Conservation (phyloP, 2,113 vertebrate species). For the Mellivora capensis region DNA sequence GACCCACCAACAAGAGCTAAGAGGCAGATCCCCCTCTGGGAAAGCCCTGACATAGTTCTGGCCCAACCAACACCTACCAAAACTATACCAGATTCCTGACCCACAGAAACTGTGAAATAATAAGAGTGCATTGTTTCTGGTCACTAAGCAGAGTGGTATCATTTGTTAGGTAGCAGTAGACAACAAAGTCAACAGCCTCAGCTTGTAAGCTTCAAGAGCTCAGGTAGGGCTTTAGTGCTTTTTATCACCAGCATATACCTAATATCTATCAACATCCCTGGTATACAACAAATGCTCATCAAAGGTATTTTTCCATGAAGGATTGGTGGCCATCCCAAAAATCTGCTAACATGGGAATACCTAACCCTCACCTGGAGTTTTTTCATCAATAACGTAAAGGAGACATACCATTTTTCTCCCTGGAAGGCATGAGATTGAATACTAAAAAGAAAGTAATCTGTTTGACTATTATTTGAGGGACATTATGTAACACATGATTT, state of each 20-base stretch:
- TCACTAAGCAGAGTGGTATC: not conserved
- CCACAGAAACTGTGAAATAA: not conserved
- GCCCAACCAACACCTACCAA: not conserved
- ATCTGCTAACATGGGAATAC: not conserved
- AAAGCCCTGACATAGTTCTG: not conserved
- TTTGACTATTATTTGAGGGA: not conserved
- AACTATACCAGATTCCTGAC: not conserved
- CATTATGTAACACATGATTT: not conserved
- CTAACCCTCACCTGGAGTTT: not conserved
- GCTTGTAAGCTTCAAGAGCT: not conserved
- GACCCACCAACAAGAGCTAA: too few relatives aligned
- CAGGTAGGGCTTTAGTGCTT: too few relatives aligned
- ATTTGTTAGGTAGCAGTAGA: not conserved
- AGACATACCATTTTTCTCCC: not conserved
- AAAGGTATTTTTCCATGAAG: not conserved
- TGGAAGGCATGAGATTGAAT: not conserved
- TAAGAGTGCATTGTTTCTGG: not conserved
- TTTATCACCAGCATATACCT: not conserved
- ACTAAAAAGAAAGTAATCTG: not conserved
- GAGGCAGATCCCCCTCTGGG: fast-evolving
- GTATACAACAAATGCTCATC: not conserved
- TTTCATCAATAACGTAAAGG: not conserved
- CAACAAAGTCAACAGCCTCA: not conserved
- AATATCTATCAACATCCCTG: not conserved
- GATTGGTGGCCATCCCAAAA: not conserved